Percentiles rank a stretch among this genome's conserved stretches.
phyloP scores from a whole-genome alignment of 2,888 invertebrate genomes.

The Tinea semifulvella region DNA sequence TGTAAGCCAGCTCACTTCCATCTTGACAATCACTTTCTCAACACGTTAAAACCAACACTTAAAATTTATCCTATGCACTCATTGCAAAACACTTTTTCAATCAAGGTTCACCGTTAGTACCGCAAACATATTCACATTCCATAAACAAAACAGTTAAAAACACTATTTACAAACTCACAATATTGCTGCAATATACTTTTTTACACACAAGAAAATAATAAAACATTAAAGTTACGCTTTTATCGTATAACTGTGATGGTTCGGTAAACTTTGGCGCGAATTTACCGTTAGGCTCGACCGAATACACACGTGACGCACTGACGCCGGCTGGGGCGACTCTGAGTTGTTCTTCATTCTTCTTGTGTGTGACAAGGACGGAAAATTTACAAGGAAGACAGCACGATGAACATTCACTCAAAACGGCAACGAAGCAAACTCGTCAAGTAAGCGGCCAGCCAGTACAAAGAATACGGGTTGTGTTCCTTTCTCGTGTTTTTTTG shows the following conservation, averaged over 20 bases:
- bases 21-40: constrained; percentile 38
- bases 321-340: not conserved
- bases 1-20: constrained; percentile 57
- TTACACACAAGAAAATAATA: too few relatives aligned
- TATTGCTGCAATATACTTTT: not conserved
- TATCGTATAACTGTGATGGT: too few relatives aligned
- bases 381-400: not conserved
- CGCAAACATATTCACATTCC: not conserved
- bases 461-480: too few relatives aligned
- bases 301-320: not conserved
- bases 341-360: too few relatives aligned
- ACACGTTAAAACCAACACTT: constrained; percentile 35
- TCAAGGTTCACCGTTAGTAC: too few relatives aligned
- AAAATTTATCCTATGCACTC: not conserved
- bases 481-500: too few relatives aligned
- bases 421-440: too few relatives aligned
- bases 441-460: too few relatives aligned
- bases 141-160: not conserved
- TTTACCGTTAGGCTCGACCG: not conserved
- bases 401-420: not conserved
- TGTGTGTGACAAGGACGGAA: not conserved
- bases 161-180: not conserved
- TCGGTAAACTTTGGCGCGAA: constrained; percentile 9
- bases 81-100: not conserved
- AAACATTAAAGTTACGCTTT: too few relatives aligned